These are phyloP conservation scores for Rhinichthys klamathensis DNA, from an alignment of 2,113 vertebrate species.

Conservation along the genomic window DNA sequence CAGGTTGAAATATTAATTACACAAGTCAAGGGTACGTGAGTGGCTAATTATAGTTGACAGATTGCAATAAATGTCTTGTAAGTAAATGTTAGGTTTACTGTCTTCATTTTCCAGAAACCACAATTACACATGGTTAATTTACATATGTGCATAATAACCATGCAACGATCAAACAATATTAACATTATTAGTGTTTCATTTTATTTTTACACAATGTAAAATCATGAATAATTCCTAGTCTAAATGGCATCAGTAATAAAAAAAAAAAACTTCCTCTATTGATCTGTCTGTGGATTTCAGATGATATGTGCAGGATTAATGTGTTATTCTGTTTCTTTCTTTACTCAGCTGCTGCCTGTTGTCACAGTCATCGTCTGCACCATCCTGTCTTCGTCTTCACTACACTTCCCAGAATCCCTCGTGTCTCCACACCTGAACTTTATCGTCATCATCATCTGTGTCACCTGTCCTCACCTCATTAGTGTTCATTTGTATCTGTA, in stretches of 20 bases:
- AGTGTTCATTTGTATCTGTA: too few relatives aligned
- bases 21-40: conserved; percentile 67
- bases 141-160: conserved; percentile 46
- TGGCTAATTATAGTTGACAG: conserved; percentile 70
- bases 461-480: too few relatives aligned
- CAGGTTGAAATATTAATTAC: conserved; percentile 75
- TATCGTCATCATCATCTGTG: too few relatives aligned
- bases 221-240: not conserved
- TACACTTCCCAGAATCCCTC: too few relatives aligned
- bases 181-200: conserved; percentile 28
- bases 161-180: conserved; percentile 47
- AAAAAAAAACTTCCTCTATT: not conserved
- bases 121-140: conserved; percentile 72
- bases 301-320: not conserved
- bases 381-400: too few relatives aligned
- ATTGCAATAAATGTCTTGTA: conserved; percentile 69
- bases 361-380: too few relatives aligned
- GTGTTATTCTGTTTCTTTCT: not conserved
- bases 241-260: not conserved
- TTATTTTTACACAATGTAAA: conserved; percentile 46
- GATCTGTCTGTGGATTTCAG: not conserved
- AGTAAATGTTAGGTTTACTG: conserved; percentile 72
- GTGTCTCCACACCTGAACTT: too few relatives aligned
- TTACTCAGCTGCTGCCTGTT: not conserved
- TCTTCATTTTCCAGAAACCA: conserved; percentile 61